A percentile compares a stretch with the other conserved stretches of the same genome.
Evolutionary conservation across 2,113 vertebrate genomes (phyloP).

Genomic region (Malurus melanocephalus): DNA sequence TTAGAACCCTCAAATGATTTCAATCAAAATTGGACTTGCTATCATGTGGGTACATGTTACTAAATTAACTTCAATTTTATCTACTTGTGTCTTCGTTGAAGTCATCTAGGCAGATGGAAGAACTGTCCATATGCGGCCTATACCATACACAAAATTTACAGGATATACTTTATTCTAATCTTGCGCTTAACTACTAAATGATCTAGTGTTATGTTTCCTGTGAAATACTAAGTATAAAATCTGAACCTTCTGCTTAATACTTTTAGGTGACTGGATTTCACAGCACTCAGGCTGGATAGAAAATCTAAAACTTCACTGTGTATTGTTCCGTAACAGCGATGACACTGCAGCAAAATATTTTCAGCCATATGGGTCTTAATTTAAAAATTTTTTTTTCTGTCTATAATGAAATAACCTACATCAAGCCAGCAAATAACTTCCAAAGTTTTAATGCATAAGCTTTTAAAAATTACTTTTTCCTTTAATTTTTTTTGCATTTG

Average conservation of each 20-base stretch:
- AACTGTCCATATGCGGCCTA: slow-evolving; percentile 50
- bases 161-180: slow-evolving; percentile 21
- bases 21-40: slow-evolving; percentile 56
- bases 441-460: background rate
- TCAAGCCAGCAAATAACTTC: background rate
- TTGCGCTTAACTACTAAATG: slow-evolving; percentile 8
- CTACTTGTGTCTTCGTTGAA: slow-evolving; percentile 33
- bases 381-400: background rate
- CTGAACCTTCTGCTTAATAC: background rate
- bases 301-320: background rate
- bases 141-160: slow-evolving; percentile 11
- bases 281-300: background rate
- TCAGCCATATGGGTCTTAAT: background rate
- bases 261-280: background rate
- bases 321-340: background rate
- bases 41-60: slow-evolving; percentile 51
- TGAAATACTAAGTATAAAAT: background rate
- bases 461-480: background rate
- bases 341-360: background rate
- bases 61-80: slow-evolving; percentile 56
- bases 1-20: slow-evolving; percentile 58
- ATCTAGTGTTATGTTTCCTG: background rate
- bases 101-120: slow-evolving; percentile 58
- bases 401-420: background rate
- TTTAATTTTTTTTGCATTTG: background rate